A percentile compares a stretch with the other conserved stretches of the same genome.
These are phyloP conservation scores for Pholis gunnellus DNA, from an alignment of 2,113 vertebrate species.

Conservation along the genomic window DNA sequence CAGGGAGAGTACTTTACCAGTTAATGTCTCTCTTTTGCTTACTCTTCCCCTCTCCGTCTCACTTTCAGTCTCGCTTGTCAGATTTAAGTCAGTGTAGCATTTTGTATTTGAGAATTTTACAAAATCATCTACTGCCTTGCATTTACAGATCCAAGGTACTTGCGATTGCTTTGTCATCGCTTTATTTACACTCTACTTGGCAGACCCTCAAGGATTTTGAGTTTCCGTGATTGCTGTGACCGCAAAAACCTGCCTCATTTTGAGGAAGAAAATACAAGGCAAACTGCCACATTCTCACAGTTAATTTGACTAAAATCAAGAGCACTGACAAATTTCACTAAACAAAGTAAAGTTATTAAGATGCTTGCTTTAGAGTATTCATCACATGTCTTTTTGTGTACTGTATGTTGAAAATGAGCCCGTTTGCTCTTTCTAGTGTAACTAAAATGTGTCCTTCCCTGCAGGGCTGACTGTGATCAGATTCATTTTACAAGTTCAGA, in stretches of 20 bases:
- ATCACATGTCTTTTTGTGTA: not conserved
- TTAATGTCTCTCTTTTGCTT: constrained; percentile 61
- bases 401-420: not conserved
- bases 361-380: constrained; percentile 23
- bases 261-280: constrained; percentile 52
- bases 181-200: constrained; percentile 64
- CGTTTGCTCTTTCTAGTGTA: not conserved
- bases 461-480: constrained; percentile 36
- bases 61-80: constrained; percentile 50
- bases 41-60: constrained; percentile 44
- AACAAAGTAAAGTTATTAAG: constrained; percentile 39
- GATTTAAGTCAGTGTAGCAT: constrained; percentile 44
- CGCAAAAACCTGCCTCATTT: constrained; percentile 58
- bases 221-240: constrained; percentile 67
- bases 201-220: constrained; percentile 59
- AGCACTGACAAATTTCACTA: constrained; percentile 28
- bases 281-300: constrained; percentile 26
- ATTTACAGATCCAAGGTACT: constrained; percentile 58
- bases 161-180: constrained; percentile 65
- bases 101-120: constrained; percentile 54
- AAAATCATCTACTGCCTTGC: constrained; percentile 63
- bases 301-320: constrained; percentile 54
- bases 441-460: constrained; percentile 7
- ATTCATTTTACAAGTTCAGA: constrained; percentile 39
- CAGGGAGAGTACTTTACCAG: constrained; percentile 53